A percentile compares a stretch with the other conserved stretches of the same genome.
Evolutionary conservation across 2,888 invertebrate species (phyloP).

Genomic region (Phortica magna): DNA sequence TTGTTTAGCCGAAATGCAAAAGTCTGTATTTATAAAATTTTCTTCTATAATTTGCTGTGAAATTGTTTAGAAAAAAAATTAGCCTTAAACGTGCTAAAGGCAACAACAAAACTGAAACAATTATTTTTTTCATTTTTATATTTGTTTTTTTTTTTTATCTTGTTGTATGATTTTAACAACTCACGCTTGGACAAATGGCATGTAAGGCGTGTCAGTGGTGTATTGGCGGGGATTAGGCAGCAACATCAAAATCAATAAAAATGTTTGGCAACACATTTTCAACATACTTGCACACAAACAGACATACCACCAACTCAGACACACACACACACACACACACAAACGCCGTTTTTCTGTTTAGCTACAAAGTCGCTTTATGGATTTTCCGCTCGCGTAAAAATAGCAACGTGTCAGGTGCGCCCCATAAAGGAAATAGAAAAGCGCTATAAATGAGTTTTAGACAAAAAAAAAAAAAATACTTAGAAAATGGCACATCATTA

Average conservation of each 20-base stretch:
- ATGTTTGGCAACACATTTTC: conserved; percentile 15
- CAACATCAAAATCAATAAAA: conserved; percentile 14
- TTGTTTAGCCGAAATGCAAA: background rate
- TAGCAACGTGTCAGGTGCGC: conserved; percentile 22
- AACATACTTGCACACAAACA: no score
- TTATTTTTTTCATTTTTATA: background rate
- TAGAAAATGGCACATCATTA: conserved; percentile 6
- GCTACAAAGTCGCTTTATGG: conserved; percentile 52
- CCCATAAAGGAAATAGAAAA: conserved; percentile 12
- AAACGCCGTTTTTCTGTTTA: conserved; percentile 51
- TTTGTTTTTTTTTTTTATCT: conserved; percentile 2
- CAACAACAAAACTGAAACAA: conserved; percentile 59
- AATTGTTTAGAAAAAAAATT: conserved; percentile 60
- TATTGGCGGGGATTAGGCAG: background rate
- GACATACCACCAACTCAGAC: background rate
- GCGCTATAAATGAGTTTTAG: background rate
- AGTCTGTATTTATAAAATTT: no score
- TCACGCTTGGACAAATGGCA: conserved; percentile 59
- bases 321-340: conserved; percentile 22
- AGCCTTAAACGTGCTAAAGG: conserved; percentile 70
- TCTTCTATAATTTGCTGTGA: conserved; percentile 31
- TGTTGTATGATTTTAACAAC: conserved; percentile 42
- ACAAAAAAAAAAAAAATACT: conserved; percentile 5
- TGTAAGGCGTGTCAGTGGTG: conserved; percentile 4
- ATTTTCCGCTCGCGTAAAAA: conserved; percentile 17